Evolutionary conservation across 1,140 invertebrate species (phyloP), one percentile per base, ranked within the genome.

Genomic region (Drosophila parvula): DNA sequence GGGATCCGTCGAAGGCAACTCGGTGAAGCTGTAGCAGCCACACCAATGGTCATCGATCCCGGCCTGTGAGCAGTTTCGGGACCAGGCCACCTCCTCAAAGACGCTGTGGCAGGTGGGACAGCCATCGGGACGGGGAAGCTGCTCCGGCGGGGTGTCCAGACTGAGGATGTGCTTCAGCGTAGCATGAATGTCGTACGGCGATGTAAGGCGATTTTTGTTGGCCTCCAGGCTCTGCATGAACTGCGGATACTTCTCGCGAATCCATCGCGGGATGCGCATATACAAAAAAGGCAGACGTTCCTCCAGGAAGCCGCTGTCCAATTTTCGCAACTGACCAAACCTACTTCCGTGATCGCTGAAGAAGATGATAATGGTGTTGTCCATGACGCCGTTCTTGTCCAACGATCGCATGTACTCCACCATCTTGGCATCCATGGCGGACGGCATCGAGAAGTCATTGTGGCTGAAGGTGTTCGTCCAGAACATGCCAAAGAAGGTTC

Each of bases 331-430:
- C 8, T 92, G 90, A 5, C 98, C 98, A 93, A 96, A 98, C 28
- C 98, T 92, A 88, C 97, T 96, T 0, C 98, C 98, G 92, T 99
- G 98, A 92, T 99, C 98, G 77, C 97, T 98, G 70, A 98, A 93
- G 30, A 98, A 94, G 11, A 99, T 93, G 0, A 99, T 88, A 65
- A 96, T 93, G 0, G 95, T 95, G 57, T 95, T 94, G 28, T 96
- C 94, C 59, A 96, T 91, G 10, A 94, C 92, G 0, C 94, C 94
- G 7, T 92, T 92, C 2, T 92, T 78, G 14, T 95, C 93, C 36
- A 96, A 74, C 5, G 93, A 90, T 43, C 93, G 90, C 41, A 97
- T 93, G 78, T 95, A 95, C 2, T 91, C 63, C 22, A 93, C 73
- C 58, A 95, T 94, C 44, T 91, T 91, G 0, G 91, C 69, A 75